These are phyloP conservation scores for Lottia scabra DNA, from an alignment of 2,888 invertebrate species.

Conservation along the genomic window DNA sequence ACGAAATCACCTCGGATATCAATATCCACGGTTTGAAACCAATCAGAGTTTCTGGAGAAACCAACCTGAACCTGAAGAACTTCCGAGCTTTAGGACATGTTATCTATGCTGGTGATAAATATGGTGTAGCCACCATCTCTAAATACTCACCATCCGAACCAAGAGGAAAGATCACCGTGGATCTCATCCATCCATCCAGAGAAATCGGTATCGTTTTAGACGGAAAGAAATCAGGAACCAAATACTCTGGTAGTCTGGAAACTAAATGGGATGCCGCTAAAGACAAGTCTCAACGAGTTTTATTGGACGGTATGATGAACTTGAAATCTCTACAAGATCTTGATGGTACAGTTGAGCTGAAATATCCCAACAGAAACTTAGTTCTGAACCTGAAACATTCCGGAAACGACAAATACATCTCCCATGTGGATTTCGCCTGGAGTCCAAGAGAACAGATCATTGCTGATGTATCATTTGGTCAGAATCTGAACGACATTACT, in stretches of 20 bases:
- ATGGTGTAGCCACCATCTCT: constrained; percentile 29
- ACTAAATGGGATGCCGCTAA: constrained; percentile 49
- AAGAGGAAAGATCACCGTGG: constrained; percentile 32
- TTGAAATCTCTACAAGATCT: constrained; percentile 26
- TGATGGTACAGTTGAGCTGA: constrained; percentile 31
- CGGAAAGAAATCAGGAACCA: constrained; percentile 27
- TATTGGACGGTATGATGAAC: constrained; percentile 30
- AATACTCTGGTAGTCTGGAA: constrained; percentile 34
- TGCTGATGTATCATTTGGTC: constrained; percentile 34
- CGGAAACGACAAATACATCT: constrained; percentile 29
- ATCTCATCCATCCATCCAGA: constrained; percentile 37
- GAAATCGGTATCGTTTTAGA: constrained; percentile 38
- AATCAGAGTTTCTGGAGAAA: constrained; percentile 32
- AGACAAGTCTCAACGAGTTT: constrained; percentile 14
- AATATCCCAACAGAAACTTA: constrained; percentile 33
- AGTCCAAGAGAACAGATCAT: constrained; percentile 29
- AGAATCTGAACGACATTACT: constrained; percentile 23
- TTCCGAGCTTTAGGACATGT: constrained; percentile 33
- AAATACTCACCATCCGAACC: constrained; percentile 24
- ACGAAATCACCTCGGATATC: constrained; percentile 39
- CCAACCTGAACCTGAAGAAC: constrained; percentile 33
- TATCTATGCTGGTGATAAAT: constrained; percentile 30
- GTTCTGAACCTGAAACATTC: constrained; percentile 35
- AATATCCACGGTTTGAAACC: constrained; percentile 32
- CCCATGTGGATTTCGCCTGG: constrained; percentile 38